phyloP scores from a whole-genome alignment of 2,113 vertebrate genomes.

The Python bivittatus region DNA sequence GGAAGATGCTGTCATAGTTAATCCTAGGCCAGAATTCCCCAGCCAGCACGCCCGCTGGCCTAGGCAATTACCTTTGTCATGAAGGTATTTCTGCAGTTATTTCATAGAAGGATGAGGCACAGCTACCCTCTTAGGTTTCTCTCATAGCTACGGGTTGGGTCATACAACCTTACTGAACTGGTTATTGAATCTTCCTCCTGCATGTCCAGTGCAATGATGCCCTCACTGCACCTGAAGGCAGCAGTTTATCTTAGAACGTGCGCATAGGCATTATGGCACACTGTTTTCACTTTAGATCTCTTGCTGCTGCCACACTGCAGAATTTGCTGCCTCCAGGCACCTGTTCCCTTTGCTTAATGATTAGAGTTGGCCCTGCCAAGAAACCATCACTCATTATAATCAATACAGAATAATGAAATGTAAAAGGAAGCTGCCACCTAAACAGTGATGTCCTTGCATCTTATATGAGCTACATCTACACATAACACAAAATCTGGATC shows the following conservation, averaged over 20 bases:
- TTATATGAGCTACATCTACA: background rate
- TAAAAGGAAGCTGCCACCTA: background rate
- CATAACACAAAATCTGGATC: no score
- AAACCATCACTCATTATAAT: background rate
- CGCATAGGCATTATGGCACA: background rate
- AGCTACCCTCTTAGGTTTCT: background rate
- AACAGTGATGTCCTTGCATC: background rate
- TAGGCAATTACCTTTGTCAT: background rate
- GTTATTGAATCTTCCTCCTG: background rate
- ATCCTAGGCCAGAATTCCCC: no score
- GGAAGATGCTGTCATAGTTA: background rate
- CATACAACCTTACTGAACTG: background rate
- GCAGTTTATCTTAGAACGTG: background rate
- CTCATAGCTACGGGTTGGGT: background rate
- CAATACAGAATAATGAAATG: background rate
- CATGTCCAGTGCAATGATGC: background rate
- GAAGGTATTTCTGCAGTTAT: background rate
- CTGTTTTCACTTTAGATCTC: background rate
- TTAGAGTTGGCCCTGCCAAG: background rate
- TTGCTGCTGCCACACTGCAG: no score
- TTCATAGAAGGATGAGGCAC: background rate
- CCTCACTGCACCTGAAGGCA: background rate
- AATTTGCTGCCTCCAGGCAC: background rate
- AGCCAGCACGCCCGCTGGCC: no score
- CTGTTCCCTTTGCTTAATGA: background rate